phyloP scores from a whole-genome alignment of 2,888 invertebrate species.

The Bugulina stolonifera region DNA sequence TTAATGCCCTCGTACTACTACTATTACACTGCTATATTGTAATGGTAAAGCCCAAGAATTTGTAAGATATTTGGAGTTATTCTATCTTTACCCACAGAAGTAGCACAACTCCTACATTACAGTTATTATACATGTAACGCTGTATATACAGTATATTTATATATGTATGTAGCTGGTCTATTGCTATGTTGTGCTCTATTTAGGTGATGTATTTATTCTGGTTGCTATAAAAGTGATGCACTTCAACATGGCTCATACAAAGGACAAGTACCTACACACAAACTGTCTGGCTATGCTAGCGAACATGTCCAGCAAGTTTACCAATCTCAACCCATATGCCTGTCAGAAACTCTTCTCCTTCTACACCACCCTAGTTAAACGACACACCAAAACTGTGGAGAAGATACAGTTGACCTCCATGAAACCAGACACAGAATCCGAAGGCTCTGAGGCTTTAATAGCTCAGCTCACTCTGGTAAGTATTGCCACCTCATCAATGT shows the following conservation, averaged over 20 bases:
- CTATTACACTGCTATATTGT: no score
- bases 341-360: conserved; percentile 76
- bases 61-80: no score
- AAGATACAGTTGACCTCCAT: neutral
- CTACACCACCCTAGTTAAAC: conserved; percentile 12
- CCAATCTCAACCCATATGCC: conserved; percentile 87
- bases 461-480: neutral
- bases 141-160: no score
- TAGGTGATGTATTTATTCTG: conserved; percentile 25
- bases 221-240: conserved; percentile 58
- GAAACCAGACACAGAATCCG: neutral
- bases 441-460: neutral
- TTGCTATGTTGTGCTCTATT: neutral
- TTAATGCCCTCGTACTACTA: no score
- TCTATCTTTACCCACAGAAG: no score
- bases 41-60: no score
- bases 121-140: no score
- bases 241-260: conserved; percentile 76
- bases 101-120: no score
- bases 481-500: no score
- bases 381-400: neutral
- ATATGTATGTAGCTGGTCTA: no score
- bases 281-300: conserved; percentile 96
- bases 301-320: conserved; percentile 91
- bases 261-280: conserved; percentile 94